These are phyloP conservation scores for Argyrosomus japonicus DNA, from an alignment of 2,113 vertebrate species.

Conservation along the genomic window DNA sequence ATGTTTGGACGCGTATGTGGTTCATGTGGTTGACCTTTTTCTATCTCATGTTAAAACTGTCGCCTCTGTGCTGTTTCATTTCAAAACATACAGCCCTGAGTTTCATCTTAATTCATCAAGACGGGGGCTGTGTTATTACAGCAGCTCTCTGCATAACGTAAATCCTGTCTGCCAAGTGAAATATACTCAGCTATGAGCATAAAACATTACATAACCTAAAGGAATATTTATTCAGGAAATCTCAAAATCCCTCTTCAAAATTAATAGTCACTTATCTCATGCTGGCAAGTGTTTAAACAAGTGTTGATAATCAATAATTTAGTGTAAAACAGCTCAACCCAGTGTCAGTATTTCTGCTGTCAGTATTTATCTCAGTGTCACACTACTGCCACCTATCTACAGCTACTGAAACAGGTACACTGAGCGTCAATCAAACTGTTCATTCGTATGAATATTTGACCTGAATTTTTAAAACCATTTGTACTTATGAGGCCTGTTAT, in stretches of 20 bases:
- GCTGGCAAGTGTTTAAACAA: constrained; percentile 12
- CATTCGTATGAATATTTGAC: constrained; percentile 34
- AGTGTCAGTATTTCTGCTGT: constrained; percentile 54
- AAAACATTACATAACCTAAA: constrained; percentile 10
- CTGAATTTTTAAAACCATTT: constrained; percentile 44
- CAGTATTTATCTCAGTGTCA: constrained; percentile 50
- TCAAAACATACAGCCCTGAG: neutral
- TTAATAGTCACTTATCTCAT: neutral
- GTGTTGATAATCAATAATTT: constrained; percentile 22
- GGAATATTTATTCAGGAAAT: neutral
- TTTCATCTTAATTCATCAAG: neutral
- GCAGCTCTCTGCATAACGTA: neutral
- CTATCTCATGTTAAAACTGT: neutral
- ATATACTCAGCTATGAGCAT: neutral
- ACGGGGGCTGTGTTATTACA: constrained; percentile 11
- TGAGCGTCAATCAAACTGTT: constrained; percentile 18
- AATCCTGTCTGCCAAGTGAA: constrained; percentile 3
- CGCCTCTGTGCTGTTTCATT: constrained; percentile 8
- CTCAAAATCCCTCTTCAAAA: neutral
- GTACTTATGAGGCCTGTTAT: constrained; percentile 48
- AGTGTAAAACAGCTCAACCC: constrained; percentile 29
- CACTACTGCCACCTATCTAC: constrained; percentile 67
- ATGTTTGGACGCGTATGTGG: neutral
- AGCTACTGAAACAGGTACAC: constrained; percentile 23
- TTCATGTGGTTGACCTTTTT: neutral